These are phyloP conservation scores for Pangasius macronema DNA, from an alignment of 2,797 vertebrate species.

Conservation along the genomic window DNA sequence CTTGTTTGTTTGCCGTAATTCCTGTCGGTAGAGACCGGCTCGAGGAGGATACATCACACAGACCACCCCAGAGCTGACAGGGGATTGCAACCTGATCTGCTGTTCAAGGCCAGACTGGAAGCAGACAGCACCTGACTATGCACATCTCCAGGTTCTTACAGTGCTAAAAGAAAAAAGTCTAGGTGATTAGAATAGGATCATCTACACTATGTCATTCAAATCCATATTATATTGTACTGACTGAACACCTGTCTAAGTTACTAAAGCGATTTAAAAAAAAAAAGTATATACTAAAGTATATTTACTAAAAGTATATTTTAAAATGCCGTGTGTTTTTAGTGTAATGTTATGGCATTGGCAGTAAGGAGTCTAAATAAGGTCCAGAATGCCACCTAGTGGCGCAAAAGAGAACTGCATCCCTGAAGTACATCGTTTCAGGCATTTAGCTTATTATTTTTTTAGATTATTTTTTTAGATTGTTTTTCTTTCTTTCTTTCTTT, in stretches of 20 bases:
- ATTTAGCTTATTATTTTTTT: neutral
- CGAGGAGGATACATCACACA: slow-evolving; percentile 57
- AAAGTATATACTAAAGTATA: too few species aligned
- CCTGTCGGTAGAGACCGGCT: slow-evolving; percentile 60
- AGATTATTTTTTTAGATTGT: neutral
- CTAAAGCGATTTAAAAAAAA: neutral
- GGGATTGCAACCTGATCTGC: slow-evolving; percentile 69
- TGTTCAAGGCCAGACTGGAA: slow-evolving; percentile 66
- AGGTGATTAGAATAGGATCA: neutral
- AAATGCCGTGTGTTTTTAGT: neutral
- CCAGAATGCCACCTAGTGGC: slow-evolving; percentile 46
- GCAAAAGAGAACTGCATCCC: neutral
- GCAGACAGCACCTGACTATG: slow-evolving; percentile 54
- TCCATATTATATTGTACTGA: neutral
- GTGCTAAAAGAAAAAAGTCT: neutral
- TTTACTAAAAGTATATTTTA: neutral
- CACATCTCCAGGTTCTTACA: slow-evolving; percentile 7
- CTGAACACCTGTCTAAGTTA: neutral
- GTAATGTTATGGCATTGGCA: neutral
- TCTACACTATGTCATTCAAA: neutral
- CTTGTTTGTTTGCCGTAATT: slow-evolving; percentile 79
- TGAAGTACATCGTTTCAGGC: neutral
- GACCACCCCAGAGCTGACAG: slow-evolving; percentile 72
- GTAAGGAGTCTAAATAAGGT: neutral
- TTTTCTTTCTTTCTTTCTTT: neutral